phyloP scores from a whole-genome alignment of 53 echinoderm and acorn worm genomes.

The Mesocentrotus franciscanus region DNA sequence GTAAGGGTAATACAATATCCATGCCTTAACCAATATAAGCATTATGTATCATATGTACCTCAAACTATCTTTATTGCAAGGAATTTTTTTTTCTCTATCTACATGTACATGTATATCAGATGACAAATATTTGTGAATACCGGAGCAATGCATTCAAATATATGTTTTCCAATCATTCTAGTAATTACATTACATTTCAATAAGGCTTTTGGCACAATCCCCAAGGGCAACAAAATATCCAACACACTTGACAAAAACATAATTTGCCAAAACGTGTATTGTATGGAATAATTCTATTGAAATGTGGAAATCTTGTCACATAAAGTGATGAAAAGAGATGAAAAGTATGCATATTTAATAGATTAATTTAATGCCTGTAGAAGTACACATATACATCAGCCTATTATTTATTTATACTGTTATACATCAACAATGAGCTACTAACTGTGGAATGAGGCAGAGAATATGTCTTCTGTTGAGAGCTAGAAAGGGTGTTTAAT shows the following conservation, averaged over 20 bases:
- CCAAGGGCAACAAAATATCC: neutral
- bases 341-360: neutral
- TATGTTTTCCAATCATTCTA: neutral
- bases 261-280: neutral
- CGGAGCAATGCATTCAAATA: neutral
- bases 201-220: neutral
- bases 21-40: no score
- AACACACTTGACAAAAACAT: neutral
- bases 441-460: neutral
- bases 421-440: neutral
- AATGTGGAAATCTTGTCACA: slow-evolving; percentile 1
- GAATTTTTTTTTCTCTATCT: no score
- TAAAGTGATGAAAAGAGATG: neutral
- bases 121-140: no score
- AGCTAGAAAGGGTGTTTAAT: no score
- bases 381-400: neutral
- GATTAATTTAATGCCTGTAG: neutral
- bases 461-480: no score
- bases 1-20: no score
- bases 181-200: neutral
- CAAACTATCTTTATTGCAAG: no score
- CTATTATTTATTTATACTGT: neutral
- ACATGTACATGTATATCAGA: no score
- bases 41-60: no score
- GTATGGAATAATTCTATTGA: neutral